These are phyloP conservation scores for Potorous gilbertii DNA, from an alignment of 2,797 vertebrate species.

Conservation along the genomic window DNA sequence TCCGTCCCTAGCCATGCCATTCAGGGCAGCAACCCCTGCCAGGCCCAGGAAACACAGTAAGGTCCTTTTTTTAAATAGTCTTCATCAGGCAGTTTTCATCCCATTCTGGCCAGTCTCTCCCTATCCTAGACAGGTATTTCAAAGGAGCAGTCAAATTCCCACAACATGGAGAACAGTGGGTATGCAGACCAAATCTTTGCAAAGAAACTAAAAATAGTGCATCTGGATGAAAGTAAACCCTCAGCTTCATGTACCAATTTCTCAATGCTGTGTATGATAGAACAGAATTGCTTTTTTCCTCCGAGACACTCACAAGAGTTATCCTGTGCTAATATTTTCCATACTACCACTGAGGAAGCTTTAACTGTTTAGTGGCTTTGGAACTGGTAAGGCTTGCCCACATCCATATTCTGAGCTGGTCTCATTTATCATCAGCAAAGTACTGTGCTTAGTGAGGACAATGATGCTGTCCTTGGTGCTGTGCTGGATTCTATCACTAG, in stretches of 20 bases:
- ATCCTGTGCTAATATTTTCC: constrained; percentile 50
- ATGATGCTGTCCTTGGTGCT: neutral
- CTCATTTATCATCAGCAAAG: neutral
- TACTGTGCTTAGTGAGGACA: neutral
- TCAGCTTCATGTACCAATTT: constrained; percentile 46
- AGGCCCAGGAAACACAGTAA: neutral
- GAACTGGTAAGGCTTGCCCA: neutral
- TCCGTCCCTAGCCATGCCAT: neutral
- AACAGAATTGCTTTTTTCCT: constrained; percentile 8
- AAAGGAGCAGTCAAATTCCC: constrained; percentile 15
- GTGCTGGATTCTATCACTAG: neutral
- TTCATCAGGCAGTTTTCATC: neutral
- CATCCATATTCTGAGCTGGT: neutral
- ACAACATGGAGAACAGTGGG: neutral
- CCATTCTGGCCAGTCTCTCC: neutral
- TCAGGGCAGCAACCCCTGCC: neutral
- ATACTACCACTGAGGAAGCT: constrained; percentile 5
- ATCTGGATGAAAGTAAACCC: constrained; percentile 38
- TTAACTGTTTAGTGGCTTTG: constrained; percentile 21
- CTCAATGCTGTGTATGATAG: constrained; percentile 11
- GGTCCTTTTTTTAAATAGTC: no score
- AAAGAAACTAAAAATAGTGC: constrained; percentile 55
- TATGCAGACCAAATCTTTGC: constrained; percentile 46
- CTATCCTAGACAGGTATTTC: neutral
- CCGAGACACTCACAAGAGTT: constrained; percentile 51